phyloP scores from a whole-genome alignment of 2,797 vertebrate genomes.

The Sphaeramia orbicularis region DNA sequence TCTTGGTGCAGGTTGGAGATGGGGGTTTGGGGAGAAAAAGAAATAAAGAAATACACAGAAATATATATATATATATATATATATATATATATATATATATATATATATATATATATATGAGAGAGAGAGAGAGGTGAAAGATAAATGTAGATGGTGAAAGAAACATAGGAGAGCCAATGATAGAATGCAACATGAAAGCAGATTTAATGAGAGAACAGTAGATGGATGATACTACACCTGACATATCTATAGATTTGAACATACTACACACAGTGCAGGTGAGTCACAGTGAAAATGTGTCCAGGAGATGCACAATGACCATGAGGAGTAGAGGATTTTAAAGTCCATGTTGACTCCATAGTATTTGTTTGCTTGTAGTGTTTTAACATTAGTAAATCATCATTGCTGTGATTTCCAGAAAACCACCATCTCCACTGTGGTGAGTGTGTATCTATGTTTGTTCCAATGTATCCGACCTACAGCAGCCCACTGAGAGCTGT shows the following conservation, averaged over 20 bases:
- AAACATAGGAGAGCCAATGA: background rate
- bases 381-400: constrained; percentile 5
- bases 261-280: constrained; percentile 4
- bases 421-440: background rate
- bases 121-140: background rate
- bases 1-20: constrained; percentile 25
- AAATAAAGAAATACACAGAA: too few species aligned
- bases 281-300: background rate
- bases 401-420: background rate
- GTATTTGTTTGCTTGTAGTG: background rate
- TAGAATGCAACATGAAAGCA: too few species aligned
- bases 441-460: constrained; percentile 2
- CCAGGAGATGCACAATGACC: background rate
- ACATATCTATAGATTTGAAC: background rate
- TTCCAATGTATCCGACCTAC: constrained; percentile 13
- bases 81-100: too few species aligned
- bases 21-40: background rate
- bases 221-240: background rate
- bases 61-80: too few species aligned
- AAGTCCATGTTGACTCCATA: background rate
- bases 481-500: constrained; percentile 13
- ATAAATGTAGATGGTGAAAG: background rate
- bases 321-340: background rate
- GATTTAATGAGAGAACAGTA: constrained; percentile 1
- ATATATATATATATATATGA: too few species aligned